These are phyloP conservation scores for Cordilura impudica DNA, from an alignment of 2,888 invertebrate genomes.

Conservation along the genomic window DNA sequence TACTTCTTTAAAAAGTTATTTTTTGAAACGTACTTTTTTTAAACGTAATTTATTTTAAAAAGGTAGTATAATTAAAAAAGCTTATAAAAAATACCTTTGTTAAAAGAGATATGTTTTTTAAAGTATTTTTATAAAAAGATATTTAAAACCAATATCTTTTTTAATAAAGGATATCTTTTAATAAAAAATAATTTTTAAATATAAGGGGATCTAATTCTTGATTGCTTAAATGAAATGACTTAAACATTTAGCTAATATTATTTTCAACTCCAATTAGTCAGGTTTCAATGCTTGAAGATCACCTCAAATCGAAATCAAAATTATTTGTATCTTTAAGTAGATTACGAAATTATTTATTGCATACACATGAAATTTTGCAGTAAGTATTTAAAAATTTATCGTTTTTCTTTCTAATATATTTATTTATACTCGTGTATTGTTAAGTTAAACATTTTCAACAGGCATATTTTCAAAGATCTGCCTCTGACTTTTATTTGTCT, in stretches of 20 bases:
- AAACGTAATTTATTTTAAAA: no score
- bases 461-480: background rate
- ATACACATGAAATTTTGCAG: background rate
- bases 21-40: no score
- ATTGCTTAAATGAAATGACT: background rate
- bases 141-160: no score
- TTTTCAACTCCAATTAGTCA: background rate
- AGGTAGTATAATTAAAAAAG: no score
- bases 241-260: background rate
- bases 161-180: no score
- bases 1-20: no score
- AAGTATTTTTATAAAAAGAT: no score
- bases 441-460: background rate
- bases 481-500: no score
- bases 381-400: background rate
- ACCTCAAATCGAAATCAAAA: background rate
- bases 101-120: no score
- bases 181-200: no score
- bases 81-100: no score
- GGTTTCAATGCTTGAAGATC: background rate
- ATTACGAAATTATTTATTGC: slow-evolving; percentile 10
- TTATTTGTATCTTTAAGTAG: background rate
- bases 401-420: background rate
- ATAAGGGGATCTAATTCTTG: no score
- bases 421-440: background rate